These are phyloP conservation scores for Pristionchus arcanus DNA, from an alignment of 2,888 invertebrate genomes.

Conservation along the genomic window DNA sequence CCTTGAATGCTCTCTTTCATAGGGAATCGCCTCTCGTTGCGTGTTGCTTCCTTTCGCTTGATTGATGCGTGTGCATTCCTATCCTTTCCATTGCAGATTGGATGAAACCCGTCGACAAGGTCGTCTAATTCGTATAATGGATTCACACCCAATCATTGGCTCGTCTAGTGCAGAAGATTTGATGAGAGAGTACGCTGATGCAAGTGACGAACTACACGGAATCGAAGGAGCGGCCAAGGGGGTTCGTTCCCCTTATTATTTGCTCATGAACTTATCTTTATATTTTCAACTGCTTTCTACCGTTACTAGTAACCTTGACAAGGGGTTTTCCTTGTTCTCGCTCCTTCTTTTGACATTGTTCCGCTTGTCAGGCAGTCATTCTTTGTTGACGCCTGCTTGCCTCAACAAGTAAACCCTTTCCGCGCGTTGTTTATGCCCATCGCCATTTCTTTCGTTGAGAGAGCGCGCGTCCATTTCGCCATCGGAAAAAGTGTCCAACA, in stretches of 20 bases:
- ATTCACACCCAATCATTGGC: background rate
- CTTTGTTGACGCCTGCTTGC: background rate
- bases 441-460: background rate
- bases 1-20: background rate
- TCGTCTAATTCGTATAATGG: slow-evolving; percentile 21
- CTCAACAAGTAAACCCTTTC: background rate
- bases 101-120: background rate
- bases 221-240: background rate
- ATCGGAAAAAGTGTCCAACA: background rate
- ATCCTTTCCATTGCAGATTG: background rate
- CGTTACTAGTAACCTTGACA: background rate
- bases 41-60: background rate
- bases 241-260: background rate
- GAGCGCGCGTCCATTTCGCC: background rate
- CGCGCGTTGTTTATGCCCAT: background rate
- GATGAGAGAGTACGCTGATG: slow-evolving; percentile 37
- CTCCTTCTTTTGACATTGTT: no score
- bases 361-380: background rate
- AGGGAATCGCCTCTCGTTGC: background rate
- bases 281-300: background rate
- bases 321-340: no score
- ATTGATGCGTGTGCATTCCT: background rate
- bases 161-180: slow-evolving; percentile 10
- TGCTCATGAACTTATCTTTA: background rate
- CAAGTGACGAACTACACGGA: background rate